Evolutionary conservation across 2,888 invertebrate genomes (phyloP), one percentile per base, ranked within the genome.

Genomic region (Latrodectus hesperus): DNA sequence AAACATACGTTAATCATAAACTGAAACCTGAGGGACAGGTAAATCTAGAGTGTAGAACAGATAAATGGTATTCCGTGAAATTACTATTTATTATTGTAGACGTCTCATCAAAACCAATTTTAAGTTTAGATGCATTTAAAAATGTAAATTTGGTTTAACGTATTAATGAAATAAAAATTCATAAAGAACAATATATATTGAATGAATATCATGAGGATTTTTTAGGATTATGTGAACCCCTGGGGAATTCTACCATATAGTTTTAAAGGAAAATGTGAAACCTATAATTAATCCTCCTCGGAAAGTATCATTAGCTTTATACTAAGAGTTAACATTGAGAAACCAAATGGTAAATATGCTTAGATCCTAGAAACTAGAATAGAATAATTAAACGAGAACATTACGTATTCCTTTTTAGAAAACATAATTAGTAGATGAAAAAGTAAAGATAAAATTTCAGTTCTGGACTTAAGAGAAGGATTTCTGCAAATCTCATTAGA

Each of bases 261-360:
- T 9, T 12, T 11, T 68, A 17, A 68, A 68, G 9, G 68, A n/a
- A 9, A 0, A 11, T 22, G 11, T 17, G 6, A 68, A n/a, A 1
- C 68, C 68, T 8, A 38, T 73, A 14, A n/a, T 73, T 14, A 17
- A 73, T 38, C 51, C 73, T 16, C 73, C 73, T 38, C 5, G 73
- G 12, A 14, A 67, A 52, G 65, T 77, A 4, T 51, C 77, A 53
- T 67, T 67, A 22, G 65, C 60, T 16, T 51, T 77, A n/a, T 49
- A 67, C 4, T 14, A 6, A 11, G 0, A 17, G 2, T 77, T 77
- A 38, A 65, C 26, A 51, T 77, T 16, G 67, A 77, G 67, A 16
- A 5, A 10, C 65, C 11, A 26, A 17, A 16, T 74, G 53, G 38
- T 55, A 52, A n/a, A n/a, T n/a, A n/a, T n/a, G n/a, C n/a, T n/a